phyloP scores from a whole-genome alignment of 1,140 invertebrate genomes.

The Dufourea novaeangliae region DNA sequence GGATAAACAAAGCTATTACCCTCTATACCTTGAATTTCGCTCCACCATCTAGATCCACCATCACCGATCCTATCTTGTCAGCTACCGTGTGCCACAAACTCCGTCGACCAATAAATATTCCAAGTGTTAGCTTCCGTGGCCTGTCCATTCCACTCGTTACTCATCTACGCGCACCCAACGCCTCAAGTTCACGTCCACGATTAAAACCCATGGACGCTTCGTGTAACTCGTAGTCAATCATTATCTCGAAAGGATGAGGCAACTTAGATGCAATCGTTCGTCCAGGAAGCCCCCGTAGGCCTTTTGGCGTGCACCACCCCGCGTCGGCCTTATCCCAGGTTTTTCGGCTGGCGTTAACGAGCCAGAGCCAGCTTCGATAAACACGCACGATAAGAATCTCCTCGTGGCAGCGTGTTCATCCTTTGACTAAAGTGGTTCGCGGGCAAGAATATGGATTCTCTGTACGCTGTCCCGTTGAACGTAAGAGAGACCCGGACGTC shows the following conservation, averaged over 20 bases:
- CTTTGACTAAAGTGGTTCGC: constrained; percentile 70
- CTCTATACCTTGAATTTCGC: no score
- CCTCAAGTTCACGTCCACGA: neutral
- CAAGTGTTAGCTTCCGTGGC: neutral
- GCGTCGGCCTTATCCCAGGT: constrained; percentile 9
- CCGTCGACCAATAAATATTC: no score
- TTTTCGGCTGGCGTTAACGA: constrained; percentile 64
- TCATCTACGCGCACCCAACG: neutral
- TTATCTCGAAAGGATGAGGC: neutral
- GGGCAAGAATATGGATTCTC: constrained; percentile 59
- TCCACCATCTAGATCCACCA: no score
- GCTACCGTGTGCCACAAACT: no score
- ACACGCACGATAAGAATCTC: constrained; percentile 61
- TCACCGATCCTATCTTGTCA: no score
- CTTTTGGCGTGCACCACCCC: neutral
- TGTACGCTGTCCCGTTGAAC: constrained; percentile 59
- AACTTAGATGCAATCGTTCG: constrained; percentile 22
- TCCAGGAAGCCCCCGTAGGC: neutral
- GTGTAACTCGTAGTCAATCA: neutral
- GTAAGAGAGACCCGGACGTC: constrained; percentile 55
- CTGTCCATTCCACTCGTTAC: neutral
- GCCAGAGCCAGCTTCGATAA: constrained; percentile 39
- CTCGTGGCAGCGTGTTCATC: constrained; percentile 57
- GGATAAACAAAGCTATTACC: no score
- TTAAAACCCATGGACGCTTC: neutral